Percentiles rank a stretch among this genome's conserved stretches.
These are phyloP conservation scores for Drosophila willistoni DNA, from an alignment of 1,140 invertebrate species.

Conservation along the genomic window DNA sequence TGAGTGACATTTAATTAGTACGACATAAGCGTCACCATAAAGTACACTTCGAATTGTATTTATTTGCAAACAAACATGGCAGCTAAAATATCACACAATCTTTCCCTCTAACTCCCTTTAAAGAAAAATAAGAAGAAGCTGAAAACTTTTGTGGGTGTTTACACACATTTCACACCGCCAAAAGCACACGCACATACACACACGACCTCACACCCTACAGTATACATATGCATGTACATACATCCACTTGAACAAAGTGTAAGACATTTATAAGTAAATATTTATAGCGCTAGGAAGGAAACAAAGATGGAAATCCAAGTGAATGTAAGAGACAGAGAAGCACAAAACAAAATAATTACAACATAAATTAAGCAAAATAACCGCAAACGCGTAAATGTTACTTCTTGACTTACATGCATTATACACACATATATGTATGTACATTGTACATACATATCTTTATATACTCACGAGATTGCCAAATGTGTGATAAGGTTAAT, in stretches of 20 bases:
- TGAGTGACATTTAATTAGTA: constrained; percentile 71
- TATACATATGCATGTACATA: not conserved
- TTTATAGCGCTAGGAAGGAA: constrained; percentile 45
- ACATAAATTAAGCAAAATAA: constrained; percentile 69
- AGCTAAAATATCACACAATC: constrained; percentile 23
- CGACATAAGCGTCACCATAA: constrained; percentile 62
- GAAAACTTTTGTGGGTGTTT: constrained; percentile 52
- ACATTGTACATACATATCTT: constrained; percentile 8
- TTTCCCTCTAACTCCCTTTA: not conserved
- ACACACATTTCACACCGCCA: constrained; percentile 57
- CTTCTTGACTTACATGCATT: constrained; percentile 55
- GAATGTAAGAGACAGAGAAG: constrained; percentile 4
- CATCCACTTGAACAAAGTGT: constrained; percentile 57
- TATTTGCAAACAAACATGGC: constrained; percentile 61
- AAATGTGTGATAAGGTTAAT: constrained; percentile 15
- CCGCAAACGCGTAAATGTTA: constrained; percentile 64
- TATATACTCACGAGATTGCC: constrained; percentile 5
- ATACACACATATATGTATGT: not conserved
- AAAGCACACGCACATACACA: constrained; percentile 30
- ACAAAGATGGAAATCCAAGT: not conserved
- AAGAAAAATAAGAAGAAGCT: not conserved
- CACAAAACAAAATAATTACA: constrained; percentile 63
- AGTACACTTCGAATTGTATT: constrained; percentile 69
- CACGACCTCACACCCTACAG: not conserved
- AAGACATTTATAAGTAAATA: constrained; percentile 67